A percentile compares a stretch with the other conserved stretches of the same genome.
phyloP scores from a whole-genome alignment of 2,888 invertebrate species.

The Hoplodrina blanda region DNA sequence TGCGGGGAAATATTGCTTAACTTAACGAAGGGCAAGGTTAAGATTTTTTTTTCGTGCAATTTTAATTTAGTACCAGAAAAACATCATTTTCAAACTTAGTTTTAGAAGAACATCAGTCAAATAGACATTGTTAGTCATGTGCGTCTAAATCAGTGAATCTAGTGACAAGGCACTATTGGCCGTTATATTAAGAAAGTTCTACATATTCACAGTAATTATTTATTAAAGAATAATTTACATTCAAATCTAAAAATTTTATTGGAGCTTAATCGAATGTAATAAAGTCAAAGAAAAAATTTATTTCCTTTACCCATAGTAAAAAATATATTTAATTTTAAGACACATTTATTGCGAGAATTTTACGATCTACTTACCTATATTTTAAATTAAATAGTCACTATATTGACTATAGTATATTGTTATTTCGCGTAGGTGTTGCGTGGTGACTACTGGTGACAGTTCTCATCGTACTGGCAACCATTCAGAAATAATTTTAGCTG shows the following conservation, averaged over 20 bases:
- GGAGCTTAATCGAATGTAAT: no score
- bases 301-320: no score
- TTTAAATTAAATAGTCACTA: slow-evolving; percentile 39
- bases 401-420: slow-evolving; percentile 25
- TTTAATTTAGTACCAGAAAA: neutral
- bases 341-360: slow-evolving; percentile 10
- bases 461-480: slow-evolving; percentile 49
- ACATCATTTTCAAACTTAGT: neutral
- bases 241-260: no score
- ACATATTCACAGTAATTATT: no score
- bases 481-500: slow-evolving; percentile 51
- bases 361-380: slow-evolving; percentile 23
- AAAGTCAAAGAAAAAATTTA: no score
- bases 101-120: no score
- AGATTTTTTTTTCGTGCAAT: neutral
- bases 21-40: neutral
- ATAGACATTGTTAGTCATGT: no score
- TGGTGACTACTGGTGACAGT: slow-evolving; percentile 47
- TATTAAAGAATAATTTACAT: no score
- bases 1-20: slow-evolving; percentile 4
- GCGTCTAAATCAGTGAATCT: neutral
- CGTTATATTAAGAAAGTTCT: no score
- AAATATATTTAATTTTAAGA: neutral
- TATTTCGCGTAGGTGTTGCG: slow-evolving; percentile 40
- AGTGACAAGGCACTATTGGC: neutral